Evolutionary conservation across 2,797 vertebrate genomes (phyloP).

Genomic region (Mus minutoides): DNA sequence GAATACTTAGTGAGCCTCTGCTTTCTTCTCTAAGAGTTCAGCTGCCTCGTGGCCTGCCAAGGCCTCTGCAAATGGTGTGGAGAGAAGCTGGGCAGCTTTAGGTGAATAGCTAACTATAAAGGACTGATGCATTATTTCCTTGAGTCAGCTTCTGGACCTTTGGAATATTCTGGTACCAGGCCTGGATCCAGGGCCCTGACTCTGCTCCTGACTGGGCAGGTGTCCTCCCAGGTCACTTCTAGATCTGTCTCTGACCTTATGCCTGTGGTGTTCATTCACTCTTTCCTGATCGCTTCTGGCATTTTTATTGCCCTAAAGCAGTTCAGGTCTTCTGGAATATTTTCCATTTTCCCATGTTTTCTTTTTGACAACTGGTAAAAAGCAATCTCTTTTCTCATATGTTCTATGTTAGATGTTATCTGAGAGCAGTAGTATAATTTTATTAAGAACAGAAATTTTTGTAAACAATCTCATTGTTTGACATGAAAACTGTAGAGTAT

Average conservation of each 20-base stretch:
- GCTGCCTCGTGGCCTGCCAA: not conserved
- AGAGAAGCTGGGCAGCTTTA: not conserved
- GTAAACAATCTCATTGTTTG: slow-evolving; percentile 9
- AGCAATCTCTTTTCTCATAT: not conserved
- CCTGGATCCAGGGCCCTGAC: not conserved
- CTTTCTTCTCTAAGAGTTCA: not conserved
- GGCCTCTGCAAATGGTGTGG: not conserved
- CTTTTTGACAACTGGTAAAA: not conserved
- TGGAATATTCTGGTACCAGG: not conserved
- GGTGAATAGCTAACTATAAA: not conserved
- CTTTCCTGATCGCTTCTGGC: not conserved
- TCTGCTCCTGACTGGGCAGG: not conserved
- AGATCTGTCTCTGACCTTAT: not conserved
- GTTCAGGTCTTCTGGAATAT: slow-evolving; percentile 28
- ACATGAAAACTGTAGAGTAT: not conserved
- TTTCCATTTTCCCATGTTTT: not conserved
- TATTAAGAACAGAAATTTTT: slow-evolving; percentile 2
- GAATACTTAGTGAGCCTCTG: not conserved
- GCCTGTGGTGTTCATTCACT: not conserved
- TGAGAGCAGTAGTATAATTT: slow-evolving; percentile 16
- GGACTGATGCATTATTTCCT: not conserved
- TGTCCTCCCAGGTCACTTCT: not conserved
- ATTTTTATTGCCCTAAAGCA: not conserved
- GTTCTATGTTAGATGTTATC: not conserved
- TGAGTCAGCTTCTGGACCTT: not conserved